phyloP scores from a whole-genome alignment of 2,888 invertebrate genomes.

The Cyclophora albipunctata region DNA sequence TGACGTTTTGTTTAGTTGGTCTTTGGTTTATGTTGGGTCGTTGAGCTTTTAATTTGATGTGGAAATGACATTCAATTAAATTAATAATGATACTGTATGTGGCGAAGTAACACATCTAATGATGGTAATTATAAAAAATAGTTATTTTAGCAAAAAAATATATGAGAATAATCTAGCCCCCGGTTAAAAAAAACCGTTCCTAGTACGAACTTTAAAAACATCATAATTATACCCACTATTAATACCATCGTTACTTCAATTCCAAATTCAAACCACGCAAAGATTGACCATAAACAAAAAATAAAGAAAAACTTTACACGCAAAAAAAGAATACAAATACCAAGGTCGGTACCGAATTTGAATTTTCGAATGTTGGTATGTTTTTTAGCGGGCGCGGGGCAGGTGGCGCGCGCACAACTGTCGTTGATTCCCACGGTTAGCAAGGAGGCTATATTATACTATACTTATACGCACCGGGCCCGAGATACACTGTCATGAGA shows the following conservation, averaged over 20 bases:
- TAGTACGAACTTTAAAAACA: too few species aligned
- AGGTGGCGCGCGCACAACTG: slow-evolving; percentile 66
- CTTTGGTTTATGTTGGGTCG: background rate
- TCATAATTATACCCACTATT: too few species aligned
- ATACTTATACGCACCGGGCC: slow-evolving; percentile 43
- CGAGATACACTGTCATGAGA: slow-evolving; percentile 33
- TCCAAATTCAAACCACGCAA: background rate
- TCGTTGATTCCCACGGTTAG: slow-evolving; percentile 66
- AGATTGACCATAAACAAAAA: background rate
- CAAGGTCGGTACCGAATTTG: slow-evolving; percentile 67
- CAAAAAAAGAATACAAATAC: slow-evolving; percentile 24
- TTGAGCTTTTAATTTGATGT: background rate
- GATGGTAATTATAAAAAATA: too few species aligned
- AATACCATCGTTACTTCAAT: background rate
- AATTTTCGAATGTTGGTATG: slow-evolving; percentile 49
- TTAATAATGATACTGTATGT: too few species aligned
- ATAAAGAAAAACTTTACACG: background rate
- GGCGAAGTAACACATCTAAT: too few species aligned
- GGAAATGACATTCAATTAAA: too few species aligned
- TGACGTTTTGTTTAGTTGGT: too few species aligned
- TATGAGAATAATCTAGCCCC: too few species aligned
- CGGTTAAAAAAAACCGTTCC: too few species aligned
- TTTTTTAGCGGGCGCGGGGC: slow-evolving; percentile 57
- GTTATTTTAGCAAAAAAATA: too few species aligned
- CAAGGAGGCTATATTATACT: slow-evolving; percentile 17